Conservation (phyloP, 1,140 invertebrate genomes). For the Bathynomus jamesi region DNA sequence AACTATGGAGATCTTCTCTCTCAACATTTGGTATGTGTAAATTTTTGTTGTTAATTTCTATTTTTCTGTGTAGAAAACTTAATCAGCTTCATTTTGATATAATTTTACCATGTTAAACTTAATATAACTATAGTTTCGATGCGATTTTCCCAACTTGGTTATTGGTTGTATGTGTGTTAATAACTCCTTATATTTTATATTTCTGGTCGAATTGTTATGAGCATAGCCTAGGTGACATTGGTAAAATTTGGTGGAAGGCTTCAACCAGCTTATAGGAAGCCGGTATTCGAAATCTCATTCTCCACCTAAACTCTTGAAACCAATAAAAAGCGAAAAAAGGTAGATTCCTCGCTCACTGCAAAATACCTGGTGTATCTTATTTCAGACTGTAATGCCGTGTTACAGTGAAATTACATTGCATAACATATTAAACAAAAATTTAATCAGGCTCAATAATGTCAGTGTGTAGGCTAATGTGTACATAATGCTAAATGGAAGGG, state of each 20-base stretch:
- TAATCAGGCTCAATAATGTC: too few species aligned
- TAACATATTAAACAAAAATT: too few species aligned
- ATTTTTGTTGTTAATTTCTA: background rate
- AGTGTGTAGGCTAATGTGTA: too few species aligned
- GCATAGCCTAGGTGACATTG: background rate
- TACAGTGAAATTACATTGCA: too few species aligned
- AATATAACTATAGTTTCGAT: background rate
- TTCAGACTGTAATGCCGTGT: too few species aligned
- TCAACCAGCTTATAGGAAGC: too few species aligned
- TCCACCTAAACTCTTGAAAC: too few species aligned
- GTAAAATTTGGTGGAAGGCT: background rate
- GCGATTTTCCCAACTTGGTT: background rate
- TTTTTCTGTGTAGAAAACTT: background rate
- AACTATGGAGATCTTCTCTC: slow-evolving; percentile 23
- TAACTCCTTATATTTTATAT: background rate
- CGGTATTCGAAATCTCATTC: too few species aligned
- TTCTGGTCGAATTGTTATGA: background rate
- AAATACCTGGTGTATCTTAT: too few species aligned
- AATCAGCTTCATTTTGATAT: background rate
- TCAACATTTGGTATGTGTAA: slow-evolving; percentile 15
- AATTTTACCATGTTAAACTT: background rate
- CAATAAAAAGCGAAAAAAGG: too few species aligned
- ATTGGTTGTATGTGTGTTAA: background rate
- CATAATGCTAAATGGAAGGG: too few species aligned
- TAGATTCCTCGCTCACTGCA: too few species aligned